These are phyloP conservation scores for Phocides pigmalion DNA, from an alignment of 1,140 invertebrate species.

Conservation along the genomic window DNA sequence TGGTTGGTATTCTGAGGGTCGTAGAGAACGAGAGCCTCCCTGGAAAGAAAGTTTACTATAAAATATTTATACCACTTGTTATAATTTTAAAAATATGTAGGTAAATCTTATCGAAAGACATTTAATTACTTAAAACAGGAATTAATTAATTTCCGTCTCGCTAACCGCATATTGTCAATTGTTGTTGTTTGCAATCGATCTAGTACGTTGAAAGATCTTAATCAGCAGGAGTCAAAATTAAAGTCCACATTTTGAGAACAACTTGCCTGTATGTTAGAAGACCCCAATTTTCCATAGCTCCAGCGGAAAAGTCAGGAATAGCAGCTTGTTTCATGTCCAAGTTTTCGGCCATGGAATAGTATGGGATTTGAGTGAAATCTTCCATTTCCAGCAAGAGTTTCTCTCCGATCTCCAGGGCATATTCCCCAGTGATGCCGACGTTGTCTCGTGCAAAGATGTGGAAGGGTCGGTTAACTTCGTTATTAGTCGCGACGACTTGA, in stretches of 20 bases:
- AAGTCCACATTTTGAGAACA: too few relatives aligned
- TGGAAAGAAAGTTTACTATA: constrained; percentile 42
- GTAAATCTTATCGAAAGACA: too few relatives aligned
- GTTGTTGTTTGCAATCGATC: too few relatives aligned
- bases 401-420: constrained; percentile 83
- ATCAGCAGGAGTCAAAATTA: too few relatives aligned
- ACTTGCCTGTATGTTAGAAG: constrained; percentile 88
- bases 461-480: constrained; percentile 78
- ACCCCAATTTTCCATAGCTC: constrained; percentile 88
- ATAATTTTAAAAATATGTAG: too few relatives aligned
- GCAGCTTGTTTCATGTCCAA: constrained; percentile 87
- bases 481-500: constrained; percentile 43
- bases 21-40: constrained; percentile 69
- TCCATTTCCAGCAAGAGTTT: constrained; percentile 79
- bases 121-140: too few relatives aligned
- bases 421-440: constrained; percentile 85
- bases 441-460: constrained; percentile 89
- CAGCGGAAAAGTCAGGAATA: constrained; percentile 89
- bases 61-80: too few relatives aligned
- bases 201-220: too few relatives aligned
- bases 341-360: constrained; percentile 77
- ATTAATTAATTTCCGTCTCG: too few relatives aligned
- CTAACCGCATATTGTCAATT: too few relatives aligned
- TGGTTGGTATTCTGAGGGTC: constrained; percentile 64
- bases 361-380: constrained; percentile 76